Conservation (phyloP, 2,113 vertebrate genomes). For the Smithornis capensis region DNA sequence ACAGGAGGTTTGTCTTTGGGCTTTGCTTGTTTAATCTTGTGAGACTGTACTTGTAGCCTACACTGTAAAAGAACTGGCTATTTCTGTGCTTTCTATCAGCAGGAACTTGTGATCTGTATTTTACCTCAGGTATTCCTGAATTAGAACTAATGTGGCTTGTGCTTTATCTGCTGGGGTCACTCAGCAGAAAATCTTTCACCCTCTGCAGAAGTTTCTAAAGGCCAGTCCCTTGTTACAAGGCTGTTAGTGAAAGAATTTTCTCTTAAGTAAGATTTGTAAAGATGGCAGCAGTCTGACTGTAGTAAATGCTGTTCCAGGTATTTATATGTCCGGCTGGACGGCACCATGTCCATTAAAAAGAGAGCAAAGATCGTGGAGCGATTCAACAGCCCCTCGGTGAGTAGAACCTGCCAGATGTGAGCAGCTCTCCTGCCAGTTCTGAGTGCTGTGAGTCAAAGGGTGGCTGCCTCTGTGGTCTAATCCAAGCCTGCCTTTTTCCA, state of each 20-base stretch:
- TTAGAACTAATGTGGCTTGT: neutral
- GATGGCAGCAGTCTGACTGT: neutral
- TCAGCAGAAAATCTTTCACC: neutral
- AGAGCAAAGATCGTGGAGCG: conserved; percentile 92
- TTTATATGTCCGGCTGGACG: conserved; percentile 92
- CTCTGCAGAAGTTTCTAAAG: neutral
- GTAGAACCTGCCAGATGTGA: neutral
- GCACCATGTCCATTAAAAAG: conserved; percentile 99
- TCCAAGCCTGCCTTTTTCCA: conserved; percentile 48
- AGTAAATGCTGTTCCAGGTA: conserved; percentile 77
- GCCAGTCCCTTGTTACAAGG: neutral
- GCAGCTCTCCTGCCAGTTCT: neutral
- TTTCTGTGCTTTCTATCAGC: neutral
- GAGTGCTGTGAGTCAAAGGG: neutral
- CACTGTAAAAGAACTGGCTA: neutral
- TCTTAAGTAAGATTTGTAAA: neutral
- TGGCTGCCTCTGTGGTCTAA: neutral
- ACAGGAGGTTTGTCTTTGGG: conserved; percentile 78
- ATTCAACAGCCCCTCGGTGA: conserved; percentile 89
- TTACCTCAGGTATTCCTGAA: neutral
- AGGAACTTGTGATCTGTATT: neutral
- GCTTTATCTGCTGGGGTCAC: neutral
- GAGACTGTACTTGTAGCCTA: neutral
- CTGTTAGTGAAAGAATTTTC: neutral
- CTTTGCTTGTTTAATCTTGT: neutral